Base-by-base conservation (phyloP, 1,140 invertebrate species). In the Marisa cornuarietis region DNA sequence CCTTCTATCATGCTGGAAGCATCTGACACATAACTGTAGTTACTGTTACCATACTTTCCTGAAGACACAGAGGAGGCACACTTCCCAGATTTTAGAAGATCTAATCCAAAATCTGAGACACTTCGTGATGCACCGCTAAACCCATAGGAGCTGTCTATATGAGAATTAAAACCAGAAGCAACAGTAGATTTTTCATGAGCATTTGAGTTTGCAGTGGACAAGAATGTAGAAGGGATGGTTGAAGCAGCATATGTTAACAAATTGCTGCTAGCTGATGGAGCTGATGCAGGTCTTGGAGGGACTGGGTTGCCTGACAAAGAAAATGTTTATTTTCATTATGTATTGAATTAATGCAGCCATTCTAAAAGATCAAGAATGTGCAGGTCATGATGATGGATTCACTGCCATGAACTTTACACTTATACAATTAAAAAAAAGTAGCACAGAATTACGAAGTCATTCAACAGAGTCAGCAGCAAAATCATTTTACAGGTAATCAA, bases 11-110 rank as follows among this genome's bases (percentile, higher is more conserved):
- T 52, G 24, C 51, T 58, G n/a, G 80, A 87, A 14, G 78, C 80
- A 79, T 87, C 87, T 22, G 87, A 88, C 24, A 86, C 81, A 69
- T 88, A 88, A 68, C 85, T 88, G 76, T 86, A 86, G 76, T 85
- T 82, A 24, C 63, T 69, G 49, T 49, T 26, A 42, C 24, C 74
- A 73, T 81, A 82, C 63, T 82, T 75, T 66, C 69, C 77, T 63
- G 68, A 69, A 18, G 79, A 65, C 62, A 82, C 81, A 52, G 78
- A 62, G 51, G 81, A 82, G 31, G 82, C 71, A 42, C 74, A 71
- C 69, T 83, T 84, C 61, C 74, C 63, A 22, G 31, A 14, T 42
- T 79, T 79, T 7, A 52, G 69, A 31, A 49, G 20, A 54, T 31
- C 14, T 54, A 14, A 4, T 76, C 20, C n/a, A 26, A 31, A 68